Evolutionary conservation across 1,140 invertebrate genomes (phyloP), one percentile per base, ranked within the genome.

Genomic region (Hyphantria cunea): DNA sequence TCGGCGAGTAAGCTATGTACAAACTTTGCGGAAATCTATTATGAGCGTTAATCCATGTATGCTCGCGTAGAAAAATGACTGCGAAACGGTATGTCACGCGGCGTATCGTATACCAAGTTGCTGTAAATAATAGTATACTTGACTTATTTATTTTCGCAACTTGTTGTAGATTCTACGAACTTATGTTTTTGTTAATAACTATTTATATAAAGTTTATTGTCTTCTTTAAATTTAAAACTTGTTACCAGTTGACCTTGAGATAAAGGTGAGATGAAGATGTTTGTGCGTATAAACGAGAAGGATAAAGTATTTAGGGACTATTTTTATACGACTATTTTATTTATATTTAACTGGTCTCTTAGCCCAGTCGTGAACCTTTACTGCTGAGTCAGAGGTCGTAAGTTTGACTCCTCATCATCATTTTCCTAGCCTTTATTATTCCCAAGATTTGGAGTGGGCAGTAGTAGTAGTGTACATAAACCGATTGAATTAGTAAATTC

Each of bases 11-110:
- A 77, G 75, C 62, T 67, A 75, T 47, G 47, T 42, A n/a, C 4
- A 8, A 15, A 31, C 14, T 44, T 33, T 7, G 10, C 13, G 33
- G 39, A 58, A 63, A 64, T 45, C 59, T 42, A 39, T 60, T 51
- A 33, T n/a, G 13, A 6, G 2, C 13, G 17, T 31, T 13, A 17
- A 17, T 9, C 41, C 17, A 33, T 44, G 10, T 31, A 12, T 33
- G 41, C 17, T 8, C 31, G 65, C 54, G 48, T 68, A 73, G 71
- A 78, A 80, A 78, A 80, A 80, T 78, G 60, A 68, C 74, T 69
- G 45, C 47, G 70, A 72, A 80, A 74, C 66, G 72, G 78, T 75
- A 79, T 79, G 80, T 82, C 78, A 80, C 69, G 76, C 68, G 71
- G 66, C 69, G 52, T 55, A 69, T 76, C 68, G 69, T 72, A 78